Base-by-base conservation (phyloP, 2,113 vertebrate genomes). In the Thamnaconus septentrionalis region DNA sequence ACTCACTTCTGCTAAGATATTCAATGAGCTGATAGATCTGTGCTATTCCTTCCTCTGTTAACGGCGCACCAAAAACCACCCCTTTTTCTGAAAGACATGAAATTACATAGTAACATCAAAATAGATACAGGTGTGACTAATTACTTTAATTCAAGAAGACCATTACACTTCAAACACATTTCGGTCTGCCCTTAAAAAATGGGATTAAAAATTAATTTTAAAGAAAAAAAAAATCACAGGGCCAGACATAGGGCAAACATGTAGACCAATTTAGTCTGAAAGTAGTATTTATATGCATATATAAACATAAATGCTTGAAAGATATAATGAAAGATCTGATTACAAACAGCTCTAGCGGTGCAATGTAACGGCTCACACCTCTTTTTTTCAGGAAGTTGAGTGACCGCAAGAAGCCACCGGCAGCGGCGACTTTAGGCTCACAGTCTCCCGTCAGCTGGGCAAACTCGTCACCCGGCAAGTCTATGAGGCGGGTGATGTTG, bases 1-100 rank as follows among this genome's bases (percentile, higher is more conserved):
- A 89, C 95, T 94, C 83, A 97, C 97, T 95, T 93, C 97, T 98
- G 80, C 94, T 94, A 66, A 99, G 91, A 78, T 95, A 98, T 41
- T 97, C 94, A 6, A 98, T 97, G 43, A 99, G 92, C 70, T 99
- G 97, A 73, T 94, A 96, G 79, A 99, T 95, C 77, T 97, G 96
- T 47, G 95, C 94, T 55, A 99, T 98, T 85, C 97, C 97, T 90
- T 98, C 97, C 84, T 99, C 96, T 3, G 96, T 98, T 86, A 99
- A 77, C 0, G 95, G 95, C 0, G 95, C 94, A 66, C 97, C 97
- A 88, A 99, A 99, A 53, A 98, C 89, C 11, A 96, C 90, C 31
- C 93, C 95, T 89, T 97, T 98, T 63, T 96, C 96, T 98, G 85
- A 59, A 84, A 77, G 3, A 4, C 8, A 77, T 65, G 7, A 77